Evolutionary conservation across 1,140 invertebrate species (phyloP).

Genomic region (Eumeta japonica): DNA sequence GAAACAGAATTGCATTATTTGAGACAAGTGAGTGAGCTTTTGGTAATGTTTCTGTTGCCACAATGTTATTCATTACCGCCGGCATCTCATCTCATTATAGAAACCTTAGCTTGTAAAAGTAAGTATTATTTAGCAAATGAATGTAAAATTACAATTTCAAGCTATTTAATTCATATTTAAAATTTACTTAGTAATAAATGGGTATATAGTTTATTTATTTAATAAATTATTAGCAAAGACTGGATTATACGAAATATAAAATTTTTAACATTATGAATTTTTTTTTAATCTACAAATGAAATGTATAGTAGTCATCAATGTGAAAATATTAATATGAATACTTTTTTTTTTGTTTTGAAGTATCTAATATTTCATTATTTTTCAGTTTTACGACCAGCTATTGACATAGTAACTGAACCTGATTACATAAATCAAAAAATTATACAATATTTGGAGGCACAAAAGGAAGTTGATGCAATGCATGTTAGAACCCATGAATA

Average conservation of each 20-base stretch:
- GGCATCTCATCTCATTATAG: conserved; percentile 75
- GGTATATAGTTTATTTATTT: no score
- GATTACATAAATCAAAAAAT: conserved; percentile 90
- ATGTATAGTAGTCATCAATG: no score
- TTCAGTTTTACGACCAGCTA: conserved; percentile 77
- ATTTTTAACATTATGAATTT: no score
- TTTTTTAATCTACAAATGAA: no score
- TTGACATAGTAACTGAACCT: conserved; percentile 83
- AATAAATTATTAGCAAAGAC: no score
- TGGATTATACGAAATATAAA: no score
- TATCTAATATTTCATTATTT: conserved; percentile 7
- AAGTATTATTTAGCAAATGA: conserved; percentile 26
- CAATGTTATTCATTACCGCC: conserved; percentile 75
- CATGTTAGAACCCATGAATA: conserved; percentile 82
- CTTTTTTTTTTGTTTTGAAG: conserved; percentile 12
- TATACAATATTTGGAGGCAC: conserved; percentile 76
- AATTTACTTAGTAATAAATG: no score
- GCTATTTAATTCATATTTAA: no score
- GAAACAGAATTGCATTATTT: conserved; percentile 79
- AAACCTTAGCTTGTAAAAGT: conserved; percentile 84
- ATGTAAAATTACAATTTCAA: no score
- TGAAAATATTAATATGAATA: no score
- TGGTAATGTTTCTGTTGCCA: conserved; percentile 78
- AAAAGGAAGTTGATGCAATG: conserved; percentile 75
- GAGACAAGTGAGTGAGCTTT: conserved; percentile 76